Base-by-base conservation (phyloP, 1,140 invertebrate genomes). In the Scaptomyza montana region DNA sequence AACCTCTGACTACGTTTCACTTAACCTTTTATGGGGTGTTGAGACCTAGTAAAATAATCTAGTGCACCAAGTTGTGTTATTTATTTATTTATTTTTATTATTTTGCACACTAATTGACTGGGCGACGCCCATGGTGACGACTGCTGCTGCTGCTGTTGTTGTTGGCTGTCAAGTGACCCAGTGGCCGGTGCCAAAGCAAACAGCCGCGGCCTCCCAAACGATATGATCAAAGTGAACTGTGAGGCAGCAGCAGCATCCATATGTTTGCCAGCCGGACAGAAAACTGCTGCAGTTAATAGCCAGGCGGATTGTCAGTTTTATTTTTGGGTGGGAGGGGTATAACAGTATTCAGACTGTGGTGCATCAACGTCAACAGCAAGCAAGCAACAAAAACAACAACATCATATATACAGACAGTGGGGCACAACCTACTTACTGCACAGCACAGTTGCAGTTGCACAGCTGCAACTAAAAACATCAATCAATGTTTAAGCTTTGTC, bases 221-320 rank as follows among this genome's bases (percentile, higher is more conserved):
- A 86, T 81, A 65, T 74, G 82, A 87, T 87, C 84, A 87, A 87
- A 87, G 82, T 74, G 75, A 86, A 75, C 62, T 65, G 75, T 66
- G 59, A 45, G 70, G 70, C 69, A 73, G 39, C 36, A 41, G 10
- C 12, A 39, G 74, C 67, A 66, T 49, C 75, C 84, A 81, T 66
- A 75, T 86, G 74, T 75, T 66, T 53, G 56, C 57, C 57, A 74
- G 70, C 47, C 50, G 74, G 74, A 47, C 77, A 77, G 59, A 62
- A 25, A 50, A 77, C 8, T 8, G 33, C 75, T 78, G 75, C 75
- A 78, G 82, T 77, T 67, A 79, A 77, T 77, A 80, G 72, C 54
- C 66, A 49, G 12, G 3, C 13, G 25, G 47, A 36, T 6, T 9
- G 49, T 28, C 6, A 21, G 30, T 43, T n/a, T 43, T 43, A 33